phyloP scores from a whole-genome alignment of 2,797 vertebrate species.

The Distichodus sexfasciatus region DNA sequence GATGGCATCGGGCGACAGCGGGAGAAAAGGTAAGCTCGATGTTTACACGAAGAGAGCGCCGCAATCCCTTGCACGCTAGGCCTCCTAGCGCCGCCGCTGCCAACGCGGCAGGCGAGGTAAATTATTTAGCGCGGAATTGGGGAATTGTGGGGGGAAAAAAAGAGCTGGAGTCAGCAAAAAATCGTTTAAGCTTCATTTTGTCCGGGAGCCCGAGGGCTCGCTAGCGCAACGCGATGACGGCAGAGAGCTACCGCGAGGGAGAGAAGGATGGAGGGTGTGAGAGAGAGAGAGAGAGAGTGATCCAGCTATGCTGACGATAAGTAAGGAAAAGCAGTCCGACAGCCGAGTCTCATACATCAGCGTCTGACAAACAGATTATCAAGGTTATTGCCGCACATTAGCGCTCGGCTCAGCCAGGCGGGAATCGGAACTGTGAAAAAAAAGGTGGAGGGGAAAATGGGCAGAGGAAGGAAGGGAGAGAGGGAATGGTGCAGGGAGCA shows the following conservation, averaged over 20 bases:
- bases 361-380: constrained; percentile 39
- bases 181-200: constrained; percentile 1
- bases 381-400: constrained; percentile 47
- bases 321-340: constrained; percentile 60
- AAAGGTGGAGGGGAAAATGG: neutral
- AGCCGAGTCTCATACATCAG: constrained; percentile 43
- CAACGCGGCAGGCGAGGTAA: constrained; percentile 1
- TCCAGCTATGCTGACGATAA: constrained; percentile 74
- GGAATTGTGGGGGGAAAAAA: constrained; percentile 34
- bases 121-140: constrained; percentile 41
- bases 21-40: too few relatives aligned
- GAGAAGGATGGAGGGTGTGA: neutral
- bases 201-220: neutral
- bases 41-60: constrained; percentile 19
- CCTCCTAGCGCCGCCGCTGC: neutral
- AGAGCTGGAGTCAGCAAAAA: constrained; percentile 49
- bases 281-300: constrained; percentile 24
- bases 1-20: too few relatives aligned
- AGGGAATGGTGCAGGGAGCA: constrained; percentile 41
- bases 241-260: constrained; percentile 3
- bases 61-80: neutral
- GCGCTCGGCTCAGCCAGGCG: constrained; percentile 8
- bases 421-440: constrained; percentile 30
- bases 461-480: constrained; percentile 43
- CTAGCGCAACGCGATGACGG: constrained; percentile 43